These are phyloP conservation scores for Myotis vivesi DNA, from an alignment of 2,797 vertebrate genomes.

Conservation along the genomic window DNA sequence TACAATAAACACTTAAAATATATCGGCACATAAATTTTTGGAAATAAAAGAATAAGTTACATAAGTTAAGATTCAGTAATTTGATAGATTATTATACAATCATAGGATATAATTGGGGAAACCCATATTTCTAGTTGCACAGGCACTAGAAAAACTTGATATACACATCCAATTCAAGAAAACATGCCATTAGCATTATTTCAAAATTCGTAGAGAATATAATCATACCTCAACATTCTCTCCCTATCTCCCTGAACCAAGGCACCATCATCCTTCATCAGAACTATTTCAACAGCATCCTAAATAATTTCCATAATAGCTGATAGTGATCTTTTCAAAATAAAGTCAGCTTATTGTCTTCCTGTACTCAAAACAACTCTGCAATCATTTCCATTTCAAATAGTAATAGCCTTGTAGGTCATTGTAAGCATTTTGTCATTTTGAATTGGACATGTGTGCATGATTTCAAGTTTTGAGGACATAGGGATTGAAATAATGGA, in stretches of 20 bases:
- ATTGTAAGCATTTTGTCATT: background rate
- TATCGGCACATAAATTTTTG: background rate
- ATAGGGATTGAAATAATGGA: background rate
- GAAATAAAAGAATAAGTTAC: background rate
- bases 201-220: background rate
- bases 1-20: background rate
- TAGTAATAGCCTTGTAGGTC: background rate
- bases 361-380: background rate
- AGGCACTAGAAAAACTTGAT: background rate
- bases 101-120: background rate
- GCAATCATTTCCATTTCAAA: background rate
- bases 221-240: background rate
- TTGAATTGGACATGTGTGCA: background rate
- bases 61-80: background rate
- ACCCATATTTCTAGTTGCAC: background rate
- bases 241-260: background rate
- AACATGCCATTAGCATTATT: background rate
- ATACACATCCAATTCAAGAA: background rate
- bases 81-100: background rate
- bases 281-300: background rate
- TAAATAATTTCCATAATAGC: background rate
- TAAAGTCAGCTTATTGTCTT: background rate
- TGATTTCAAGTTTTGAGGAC: background rate
- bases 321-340: background rate
- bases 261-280: background rate